A percentile compares a stretch with the other conserved stretches of the same genome.
Conservation (phyloP, 2,797 vertebrate genomes). For the Scolopax bukidnonensis region DNA sequence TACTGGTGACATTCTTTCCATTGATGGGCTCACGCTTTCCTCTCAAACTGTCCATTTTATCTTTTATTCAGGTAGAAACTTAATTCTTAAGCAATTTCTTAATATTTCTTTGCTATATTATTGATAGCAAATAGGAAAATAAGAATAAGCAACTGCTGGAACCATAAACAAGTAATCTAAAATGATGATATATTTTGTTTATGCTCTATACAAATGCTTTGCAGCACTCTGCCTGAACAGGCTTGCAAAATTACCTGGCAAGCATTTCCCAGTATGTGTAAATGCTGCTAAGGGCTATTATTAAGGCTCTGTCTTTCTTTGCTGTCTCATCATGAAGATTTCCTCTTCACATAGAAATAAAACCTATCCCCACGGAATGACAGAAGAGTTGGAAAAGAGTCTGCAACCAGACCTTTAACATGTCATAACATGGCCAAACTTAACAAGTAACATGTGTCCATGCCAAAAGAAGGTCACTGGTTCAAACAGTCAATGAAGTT, state of each 20-base stretch:
- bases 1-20: background rate
- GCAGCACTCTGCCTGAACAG: background rate
- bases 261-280: background rate
- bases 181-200: background rate
- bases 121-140: background rate
- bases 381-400: background rate
- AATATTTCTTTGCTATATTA: background rate
- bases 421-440: background rate
- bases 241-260: constrained; percentile 12
- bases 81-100: background rate
- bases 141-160: background rate
- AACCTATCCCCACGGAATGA: background rate
- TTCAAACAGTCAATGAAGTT: background rate
- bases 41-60: background rate
- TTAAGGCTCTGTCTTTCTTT: constrained; percentile 19
- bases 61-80: background rate
- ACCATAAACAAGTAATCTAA: background rate
- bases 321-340: background rate
- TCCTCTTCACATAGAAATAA: constrained; percentile 37
- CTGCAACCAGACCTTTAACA: background rate
- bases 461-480: background rate
- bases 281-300: background rate
- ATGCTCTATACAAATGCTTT: background rate
- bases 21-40: background rate
- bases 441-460: background rate